phyloP scores from a whole-genome alignment of 1,140 invertebrate species.

The Drosophila bipectinata region DNA sequence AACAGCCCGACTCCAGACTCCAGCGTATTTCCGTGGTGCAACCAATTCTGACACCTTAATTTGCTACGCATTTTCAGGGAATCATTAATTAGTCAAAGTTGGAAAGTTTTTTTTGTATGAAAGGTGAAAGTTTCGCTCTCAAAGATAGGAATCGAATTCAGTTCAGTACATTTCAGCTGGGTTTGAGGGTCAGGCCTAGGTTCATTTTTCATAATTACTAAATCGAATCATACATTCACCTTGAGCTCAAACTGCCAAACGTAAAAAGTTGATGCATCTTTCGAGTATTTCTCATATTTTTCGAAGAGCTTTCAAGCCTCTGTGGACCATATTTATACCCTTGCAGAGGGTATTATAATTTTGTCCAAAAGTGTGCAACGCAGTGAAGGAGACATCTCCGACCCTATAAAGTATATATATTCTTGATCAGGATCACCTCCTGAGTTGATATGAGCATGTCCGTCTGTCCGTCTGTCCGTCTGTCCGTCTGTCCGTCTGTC shows the following conservation, averaged over 20 bases:
- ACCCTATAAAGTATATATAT: too few relatives aligned
- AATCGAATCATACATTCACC: slow-evolving; percentile 64
- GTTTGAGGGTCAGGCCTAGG: slow-evolving; percentile 28
- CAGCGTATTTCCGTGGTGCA: slow-evolving; percentile 23
- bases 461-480: too few relatives aligned
- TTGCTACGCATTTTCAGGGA: slow-evolving; percentile 67
- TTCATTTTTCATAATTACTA: slow-evolving; percentile 64
- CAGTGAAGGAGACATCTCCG: too few relatives aligned
- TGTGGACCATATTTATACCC: slow-evolving; percentile 48
- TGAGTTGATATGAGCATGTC: too few relatives aligned
- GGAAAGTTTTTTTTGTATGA: slow-evolving; percentile 45
- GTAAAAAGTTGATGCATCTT: slow-evolving; percentile 58
- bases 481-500: too few relatives aligned
- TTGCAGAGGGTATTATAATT: too few relatives aligned
- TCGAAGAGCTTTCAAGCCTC: slow-evolving; percentile 50
- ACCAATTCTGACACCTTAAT: slow-evolving; percentile 64
- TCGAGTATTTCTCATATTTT: slow-evolving; percentile 55
- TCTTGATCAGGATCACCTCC: too few relatives aligned
- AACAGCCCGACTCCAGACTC: slow-evolving; percentile 9
- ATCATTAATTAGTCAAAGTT: slow-evolving; percentile 69
- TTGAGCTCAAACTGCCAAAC: slow-evolving; percentile 79
- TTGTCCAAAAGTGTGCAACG: too few relatives aligned
- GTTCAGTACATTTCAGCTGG: slow-evolving; percentile 7
- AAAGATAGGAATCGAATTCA: slow-evolving; percentile 34
- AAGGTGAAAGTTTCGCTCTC: slow-evolving; percentile 58